Conservation (phyloP, 2,113 vertebrate genomes). For the Cygnus buccinator region DNA sequence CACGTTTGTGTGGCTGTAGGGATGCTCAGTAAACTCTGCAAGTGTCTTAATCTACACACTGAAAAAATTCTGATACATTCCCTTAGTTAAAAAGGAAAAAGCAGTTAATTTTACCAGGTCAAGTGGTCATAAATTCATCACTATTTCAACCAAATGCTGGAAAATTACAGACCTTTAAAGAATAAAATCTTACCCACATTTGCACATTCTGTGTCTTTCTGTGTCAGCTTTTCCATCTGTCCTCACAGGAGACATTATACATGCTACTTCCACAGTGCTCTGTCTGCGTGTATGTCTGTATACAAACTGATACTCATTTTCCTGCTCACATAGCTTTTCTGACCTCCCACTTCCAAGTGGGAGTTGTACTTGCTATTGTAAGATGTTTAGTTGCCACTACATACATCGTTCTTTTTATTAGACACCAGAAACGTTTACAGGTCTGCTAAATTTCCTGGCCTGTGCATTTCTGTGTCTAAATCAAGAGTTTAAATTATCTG, state of each 20-base stretch:
- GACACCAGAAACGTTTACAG: conserved; percentile 27
- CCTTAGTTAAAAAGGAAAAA: not conserved
- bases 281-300: not conserved
- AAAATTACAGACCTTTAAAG: not conserved
- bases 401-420: not conserved
- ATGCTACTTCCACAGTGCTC: not conserved
- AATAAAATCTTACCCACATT: not conserved
- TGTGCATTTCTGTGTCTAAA: not conserved
- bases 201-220: not conserved
- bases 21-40: not conserved
- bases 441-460: conserved; percentile 26
- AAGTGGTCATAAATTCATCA: not conserved
- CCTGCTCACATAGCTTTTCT: not conserved
- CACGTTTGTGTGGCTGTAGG: not conserved
- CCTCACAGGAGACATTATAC: not conserved
- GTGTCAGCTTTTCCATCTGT: conserved; percentile 7
- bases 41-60: not conserved
- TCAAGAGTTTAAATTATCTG: conserved; percentile 51
- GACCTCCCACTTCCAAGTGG: not conserved
- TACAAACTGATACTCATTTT: not conserved
- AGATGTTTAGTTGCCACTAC: not conserved
- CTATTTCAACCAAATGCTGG: not conserved
- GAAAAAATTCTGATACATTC: not conserved
- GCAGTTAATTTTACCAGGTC: not conserved
- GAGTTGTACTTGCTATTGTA: not conserved